Conservation (phyloP, 1,140 invertebrate species). For the Formica selysi region DNA sequence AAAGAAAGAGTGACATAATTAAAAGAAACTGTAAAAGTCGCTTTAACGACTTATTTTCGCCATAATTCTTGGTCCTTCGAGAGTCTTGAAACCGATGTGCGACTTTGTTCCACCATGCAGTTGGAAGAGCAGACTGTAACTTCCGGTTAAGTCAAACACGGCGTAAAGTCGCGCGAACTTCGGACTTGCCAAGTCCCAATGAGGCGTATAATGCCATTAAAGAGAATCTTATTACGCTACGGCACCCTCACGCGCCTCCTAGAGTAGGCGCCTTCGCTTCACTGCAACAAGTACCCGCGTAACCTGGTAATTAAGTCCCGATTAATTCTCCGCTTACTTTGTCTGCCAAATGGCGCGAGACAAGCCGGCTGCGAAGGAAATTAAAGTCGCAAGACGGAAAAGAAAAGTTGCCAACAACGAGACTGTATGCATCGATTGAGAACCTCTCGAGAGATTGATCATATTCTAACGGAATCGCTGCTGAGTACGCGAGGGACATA, state of each 20-base stretch:
- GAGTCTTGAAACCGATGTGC: slow-evolving; percentile 60
- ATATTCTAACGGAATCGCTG: slow-evolving; percentile 38
- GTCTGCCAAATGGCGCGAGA: slow-evolving; percentile 77
- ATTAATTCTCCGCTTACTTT: slow-evolving; percentile 83
- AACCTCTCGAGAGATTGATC: slow-evolving; percentile 52
- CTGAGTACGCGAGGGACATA: slow-evolving; percentile 28
- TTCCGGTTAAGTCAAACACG: slow-evolving; percentile 85
- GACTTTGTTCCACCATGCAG: slow-evolving; percentile 72
- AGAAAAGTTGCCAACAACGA: slow-evolving; percentile 46
- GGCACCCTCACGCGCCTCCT: slow-evolving; percentile 80
- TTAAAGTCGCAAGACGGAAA: slow-evolving; percentile 61
- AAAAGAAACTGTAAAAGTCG: not conserved
- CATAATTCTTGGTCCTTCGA: slow-evolving; percentile 60
- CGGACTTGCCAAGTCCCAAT: slow-evolving; percentile 85
- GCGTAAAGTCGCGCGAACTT: slow-evolving; percentile 83
- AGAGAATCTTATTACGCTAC: slow-evolving; percentile 85
- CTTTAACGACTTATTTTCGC: slow-evolving; percentile 57
- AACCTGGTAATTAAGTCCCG: slow-evolving; percentile 82
- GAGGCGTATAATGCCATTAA: slow-evolving; percentile 87
- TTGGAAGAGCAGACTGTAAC: slow-evolving; percentile 77
- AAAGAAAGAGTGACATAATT: not conserved
- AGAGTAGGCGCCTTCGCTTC: slow-evolving; percentile 73
- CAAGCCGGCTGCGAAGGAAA: slow-evolving; percentile 69
- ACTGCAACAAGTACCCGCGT: slow-evolving; percentile 83
- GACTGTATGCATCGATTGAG: not conserved